Conservation (phyloP, 2,888 invertebrate genomes). For the Brenthis daphne region DNA sequence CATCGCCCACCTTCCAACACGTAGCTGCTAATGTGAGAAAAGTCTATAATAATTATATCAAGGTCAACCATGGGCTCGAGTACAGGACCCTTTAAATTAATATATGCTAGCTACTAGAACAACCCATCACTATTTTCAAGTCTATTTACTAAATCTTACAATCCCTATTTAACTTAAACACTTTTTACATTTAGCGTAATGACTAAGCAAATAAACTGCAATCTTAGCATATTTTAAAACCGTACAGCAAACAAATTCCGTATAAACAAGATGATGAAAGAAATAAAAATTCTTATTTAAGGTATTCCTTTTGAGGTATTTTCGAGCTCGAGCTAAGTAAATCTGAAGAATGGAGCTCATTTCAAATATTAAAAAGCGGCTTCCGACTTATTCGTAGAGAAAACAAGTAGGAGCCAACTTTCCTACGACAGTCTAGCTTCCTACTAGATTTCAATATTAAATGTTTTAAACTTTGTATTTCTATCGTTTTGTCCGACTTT, state of each 20-base stretch:
- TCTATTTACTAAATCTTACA: no score
- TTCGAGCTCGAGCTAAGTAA: constrained; percentile 48
- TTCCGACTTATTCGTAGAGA: constrained; percentile 39
- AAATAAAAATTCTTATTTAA: constrained; percentile 46
- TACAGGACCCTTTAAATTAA: no score
- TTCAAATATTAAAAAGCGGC: constrained; percentile 59
- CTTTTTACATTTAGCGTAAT: background rate
- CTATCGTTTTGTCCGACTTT: constrained; percentile 3
- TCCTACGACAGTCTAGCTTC: constrained; percentile 19
- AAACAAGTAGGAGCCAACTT: constrained; percentile 37
- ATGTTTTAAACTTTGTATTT: constrained; percentile 22
- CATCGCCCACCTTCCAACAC: no score
- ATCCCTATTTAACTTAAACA: background rate
- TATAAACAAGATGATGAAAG: constrained; percentile 42
- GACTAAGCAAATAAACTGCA: constrained; percentile 16
- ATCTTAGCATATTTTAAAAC: constrained; percentile 23
- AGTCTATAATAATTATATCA: no score
- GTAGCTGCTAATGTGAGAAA: no score
- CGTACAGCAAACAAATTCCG: constrained; percentile 33
- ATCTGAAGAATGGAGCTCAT: constrained; percentile 57
- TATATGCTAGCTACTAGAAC: no score
- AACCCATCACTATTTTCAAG: no score
- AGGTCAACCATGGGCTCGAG: no score
- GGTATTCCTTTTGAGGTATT: constrained; percentile 46
- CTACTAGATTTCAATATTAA: constrained; percentile 27